A percentile compares a stretch with the other conserved stretches of the same genome.
Conservation (phyloP, 2,888 invertebrate genomes). For the Syritta pipiens region DNA sequence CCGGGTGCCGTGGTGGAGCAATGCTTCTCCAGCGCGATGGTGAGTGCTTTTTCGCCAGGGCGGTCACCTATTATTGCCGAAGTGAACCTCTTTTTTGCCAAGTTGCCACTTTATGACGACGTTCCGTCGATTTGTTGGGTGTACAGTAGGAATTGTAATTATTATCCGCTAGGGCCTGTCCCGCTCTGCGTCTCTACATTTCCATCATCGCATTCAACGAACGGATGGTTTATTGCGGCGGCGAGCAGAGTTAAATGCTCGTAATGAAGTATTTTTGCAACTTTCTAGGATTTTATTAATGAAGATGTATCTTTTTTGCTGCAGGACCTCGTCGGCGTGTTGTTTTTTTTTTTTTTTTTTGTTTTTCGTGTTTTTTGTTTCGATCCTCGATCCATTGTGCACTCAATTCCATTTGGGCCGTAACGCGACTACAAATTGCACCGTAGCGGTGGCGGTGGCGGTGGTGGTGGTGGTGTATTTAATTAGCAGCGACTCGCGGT, state of each 20-base stretch:
- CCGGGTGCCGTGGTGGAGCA: slow-evolving; percentile 33
- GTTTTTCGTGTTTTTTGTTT: slow-evolving; percentile 2
- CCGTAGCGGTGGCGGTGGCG: neutral
- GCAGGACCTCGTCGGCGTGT: no score
- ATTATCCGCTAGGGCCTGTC: slow-evolving; percentile 36
- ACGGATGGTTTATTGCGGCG: slow-evolving; percentile 50
- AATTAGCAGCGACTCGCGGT: neutral
- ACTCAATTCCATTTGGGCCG: slow-evolving; percentile 30
- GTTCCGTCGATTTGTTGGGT: slow-evolving; percentile 38
- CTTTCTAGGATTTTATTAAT: slow-evolving; percentile 50
- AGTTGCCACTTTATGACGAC: slow-evolving; percentile 29
- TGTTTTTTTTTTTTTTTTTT: no score
- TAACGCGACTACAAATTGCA: neutral
- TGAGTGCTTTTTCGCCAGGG: slow-evolving; percentile 30
- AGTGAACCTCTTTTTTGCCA: slow-evolving; percentile 34
- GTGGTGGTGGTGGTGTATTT: neutral
- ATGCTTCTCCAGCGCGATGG: no score
- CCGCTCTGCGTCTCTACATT: no score
- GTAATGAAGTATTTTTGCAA: slow-evolving; percentile 42
- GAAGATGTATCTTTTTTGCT: slow-evolving; percentile 51
- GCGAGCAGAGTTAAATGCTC: slow-evolving; percentile 44
- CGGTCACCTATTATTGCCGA: slow-evolving; percentile 51
- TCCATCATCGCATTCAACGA: no score
- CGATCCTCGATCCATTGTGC: slow-evolving; percentile 42
- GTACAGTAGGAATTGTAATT: slow-evolving; percentile 58